These are phyloP conservation scores for Acinonyx jubatus DNA, from an alignment of 2,113 vertebrate species.

Conservation along the genomic window DNA sequence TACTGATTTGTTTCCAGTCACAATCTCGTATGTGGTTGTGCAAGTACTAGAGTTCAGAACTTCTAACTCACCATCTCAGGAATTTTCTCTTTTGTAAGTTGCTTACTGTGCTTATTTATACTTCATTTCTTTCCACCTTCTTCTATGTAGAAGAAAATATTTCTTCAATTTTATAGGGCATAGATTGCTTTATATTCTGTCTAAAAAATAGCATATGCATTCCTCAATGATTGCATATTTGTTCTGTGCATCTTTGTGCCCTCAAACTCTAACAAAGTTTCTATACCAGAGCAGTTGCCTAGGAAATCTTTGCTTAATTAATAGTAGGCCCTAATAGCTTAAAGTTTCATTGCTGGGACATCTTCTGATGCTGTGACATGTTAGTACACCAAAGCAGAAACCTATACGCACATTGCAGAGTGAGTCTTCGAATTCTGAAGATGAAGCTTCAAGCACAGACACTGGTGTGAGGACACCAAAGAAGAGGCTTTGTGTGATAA, in stretches of 20 bases:
- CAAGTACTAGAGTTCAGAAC: neutral
- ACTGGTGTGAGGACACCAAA: neutral
- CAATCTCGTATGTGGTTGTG: neutral
- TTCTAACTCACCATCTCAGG: neutral
- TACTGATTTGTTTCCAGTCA: neutral
- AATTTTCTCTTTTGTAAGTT: neutral
- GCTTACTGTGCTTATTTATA: neutral
- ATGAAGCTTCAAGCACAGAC: neutral
- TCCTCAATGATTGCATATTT: neutral
- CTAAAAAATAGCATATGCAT: neutral
- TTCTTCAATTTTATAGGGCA: neutral
- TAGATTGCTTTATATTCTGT: neutral
- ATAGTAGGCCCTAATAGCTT: neutral
- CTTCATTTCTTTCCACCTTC: neutral
- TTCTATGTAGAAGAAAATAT: neutral
- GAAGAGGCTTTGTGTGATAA: neutral
- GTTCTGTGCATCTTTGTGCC: neutral
- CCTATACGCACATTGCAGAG: neutral
- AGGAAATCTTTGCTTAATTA: neutral
- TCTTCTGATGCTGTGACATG: neutral
- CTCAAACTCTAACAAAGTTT: neutral
- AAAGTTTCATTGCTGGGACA: neutral
- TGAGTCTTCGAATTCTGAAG: neutral
- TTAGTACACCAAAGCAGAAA: neutral
- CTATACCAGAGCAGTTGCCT: neutral